A percentile compares a stretch with the other conserved stretches of the same genome.
Evolutionary conservation across 2,113 vertebrate genomes (phyloP).

Genomic region (Monopterus albus): DNA sequence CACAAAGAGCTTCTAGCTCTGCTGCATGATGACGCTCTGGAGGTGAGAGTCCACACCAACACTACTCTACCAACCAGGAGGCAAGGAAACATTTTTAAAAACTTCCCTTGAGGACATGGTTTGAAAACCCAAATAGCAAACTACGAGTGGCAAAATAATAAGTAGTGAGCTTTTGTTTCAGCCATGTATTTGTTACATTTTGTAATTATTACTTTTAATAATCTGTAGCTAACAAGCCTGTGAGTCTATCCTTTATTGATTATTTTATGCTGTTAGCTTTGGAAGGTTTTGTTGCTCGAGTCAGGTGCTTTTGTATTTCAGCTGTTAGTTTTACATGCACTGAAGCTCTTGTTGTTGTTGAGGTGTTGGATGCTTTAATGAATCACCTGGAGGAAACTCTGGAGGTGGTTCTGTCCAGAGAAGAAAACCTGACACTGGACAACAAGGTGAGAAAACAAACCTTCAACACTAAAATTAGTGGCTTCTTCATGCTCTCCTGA

Average conservation of each 20-base stretch:
- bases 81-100: too few relatives aligned
- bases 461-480: too few relatives aligned
- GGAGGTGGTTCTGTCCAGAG: conserved; percentile 87
- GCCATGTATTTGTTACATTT: too few relatives aligned
- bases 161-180: too few relatives aligned
- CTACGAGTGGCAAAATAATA: too few relatives aligned
- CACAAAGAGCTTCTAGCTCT: conserved; percentile 91
- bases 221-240: too few relatives aligned
- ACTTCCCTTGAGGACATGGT: too few relatives aligned
- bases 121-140: too few relatives aligned
- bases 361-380: conserved; percentile 93
- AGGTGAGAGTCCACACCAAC: conserved; percentile 86
- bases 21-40: conserved; percentile 92
- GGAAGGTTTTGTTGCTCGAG: too few relatives aligned
- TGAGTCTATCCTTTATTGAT: too few relatives aligned
- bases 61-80: neutral
- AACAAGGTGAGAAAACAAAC: conserved; percentile 83
- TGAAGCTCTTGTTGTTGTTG: conserved; percentile 36
- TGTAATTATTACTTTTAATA: too few relatives aligned
- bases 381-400: conserved; percentile 92
- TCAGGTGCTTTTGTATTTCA: neutral
- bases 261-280: too few relatives aligned
- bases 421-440: conserved; percentile 86
- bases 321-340: neutral
- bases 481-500: neutral